Evolutionary conservation across 2,113 vertebrate genomes (phyloP).

Genomic region (Podilymbus podiceps): DNA sequence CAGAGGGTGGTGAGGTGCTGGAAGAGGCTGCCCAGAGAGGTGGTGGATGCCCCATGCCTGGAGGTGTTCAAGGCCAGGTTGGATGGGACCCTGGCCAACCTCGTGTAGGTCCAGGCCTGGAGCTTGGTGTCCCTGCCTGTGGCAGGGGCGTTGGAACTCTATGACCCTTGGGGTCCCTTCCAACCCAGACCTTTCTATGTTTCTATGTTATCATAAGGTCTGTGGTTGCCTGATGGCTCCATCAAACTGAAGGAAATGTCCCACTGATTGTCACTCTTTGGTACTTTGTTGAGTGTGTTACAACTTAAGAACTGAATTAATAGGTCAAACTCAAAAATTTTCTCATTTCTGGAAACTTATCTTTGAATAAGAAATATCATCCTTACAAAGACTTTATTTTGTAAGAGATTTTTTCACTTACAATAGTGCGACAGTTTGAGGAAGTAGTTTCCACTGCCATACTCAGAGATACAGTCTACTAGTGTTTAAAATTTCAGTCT

Average conservation of each 20-base stretch:
- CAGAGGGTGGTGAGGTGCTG: too few relatives aligned
- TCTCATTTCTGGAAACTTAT: neutral
- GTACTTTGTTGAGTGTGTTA: neutral
- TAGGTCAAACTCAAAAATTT: neutral
- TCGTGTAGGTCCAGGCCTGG: too few relatives aligned
- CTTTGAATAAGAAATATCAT: neutral
- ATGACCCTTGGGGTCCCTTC: too few relatives aligned
- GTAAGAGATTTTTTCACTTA: neutral
- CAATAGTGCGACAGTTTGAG: neutral
- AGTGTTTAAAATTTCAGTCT: neutral
- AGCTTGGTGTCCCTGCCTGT: too few relatives aligned
- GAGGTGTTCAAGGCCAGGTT: too few relatives aligned
- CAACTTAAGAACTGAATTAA: neutral
- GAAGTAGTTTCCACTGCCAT: neutral
- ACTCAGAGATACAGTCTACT: neutral
- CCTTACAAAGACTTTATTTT: neutral
- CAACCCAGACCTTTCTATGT: too few relatives aligned
- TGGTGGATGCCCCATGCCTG: too few relatives aligned
- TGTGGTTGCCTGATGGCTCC: neutral
- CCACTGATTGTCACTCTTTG: neutral
- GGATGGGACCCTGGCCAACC: too few relatives aligned
- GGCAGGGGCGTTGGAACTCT: too few relatives aligned
- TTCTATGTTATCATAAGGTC: neutral
- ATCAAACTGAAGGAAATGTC: neutral
- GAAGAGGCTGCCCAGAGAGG: too few relatives aligned